Percentiles rank a stretch among this genome's conserved stretches.
phyloP scores from a whole-genome alignment of 2,113 vertebrate genomes.

The Accipiter virgatus region DNA sequence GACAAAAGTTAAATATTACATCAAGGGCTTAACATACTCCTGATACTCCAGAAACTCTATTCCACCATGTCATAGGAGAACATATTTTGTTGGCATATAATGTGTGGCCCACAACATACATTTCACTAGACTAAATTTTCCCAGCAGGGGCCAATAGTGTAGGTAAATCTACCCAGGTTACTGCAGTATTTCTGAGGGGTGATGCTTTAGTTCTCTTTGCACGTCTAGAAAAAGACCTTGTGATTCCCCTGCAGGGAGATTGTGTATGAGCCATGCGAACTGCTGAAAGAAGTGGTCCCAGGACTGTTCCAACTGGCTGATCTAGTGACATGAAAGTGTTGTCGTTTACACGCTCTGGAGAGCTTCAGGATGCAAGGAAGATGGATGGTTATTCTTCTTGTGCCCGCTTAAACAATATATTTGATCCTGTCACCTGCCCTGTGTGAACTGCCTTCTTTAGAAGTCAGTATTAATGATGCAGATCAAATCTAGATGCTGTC shows the following conservation, averaged over 20 bases:
- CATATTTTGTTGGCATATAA: background rate
- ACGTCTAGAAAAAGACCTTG: background rate
- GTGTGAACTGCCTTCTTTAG: slow-evolving; percentile 15
- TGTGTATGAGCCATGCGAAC: background rate
- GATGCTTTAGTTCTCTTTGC: background rate
- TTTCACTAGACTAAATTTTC: background rate
- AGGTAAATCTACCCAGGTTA: background rate
- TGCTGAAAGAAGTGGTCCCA: slow-evolving; percentile 6
- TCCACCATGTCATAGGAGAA: background rate
- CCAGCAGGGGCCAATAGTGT: background rate
- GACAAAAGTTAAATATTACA: background rate
- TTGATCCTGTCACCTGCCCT: slow-evolving; percentile 30
- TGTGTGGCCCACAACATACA: background rate
- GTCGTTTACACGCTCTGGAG: background rate
- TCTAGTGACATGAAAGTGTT: slow-evolving; percentile 38
- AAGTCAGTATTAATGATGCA: slow-evolving; percentile 46
- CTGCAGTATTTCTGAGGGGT: background rate
- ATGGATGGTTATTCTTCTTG: background rate
- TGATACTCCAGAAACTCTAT: background rate
- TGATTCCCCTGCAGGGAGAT: background rate
- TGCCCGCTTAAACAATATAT: background rate
- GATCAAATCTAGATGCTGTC: slow-evolving; percentile 20
- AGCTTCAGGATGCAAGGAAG: background rate
- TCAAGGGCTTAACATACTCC: background rate
- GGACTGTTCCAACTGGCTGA: slow-evolving; percentile 28